Evolutionary conservation across 2,888 invertebrate genomes (phyloP), one percentile per base, ranked within the genome.

Genomic region (Chloromyia formosa): DNA sequence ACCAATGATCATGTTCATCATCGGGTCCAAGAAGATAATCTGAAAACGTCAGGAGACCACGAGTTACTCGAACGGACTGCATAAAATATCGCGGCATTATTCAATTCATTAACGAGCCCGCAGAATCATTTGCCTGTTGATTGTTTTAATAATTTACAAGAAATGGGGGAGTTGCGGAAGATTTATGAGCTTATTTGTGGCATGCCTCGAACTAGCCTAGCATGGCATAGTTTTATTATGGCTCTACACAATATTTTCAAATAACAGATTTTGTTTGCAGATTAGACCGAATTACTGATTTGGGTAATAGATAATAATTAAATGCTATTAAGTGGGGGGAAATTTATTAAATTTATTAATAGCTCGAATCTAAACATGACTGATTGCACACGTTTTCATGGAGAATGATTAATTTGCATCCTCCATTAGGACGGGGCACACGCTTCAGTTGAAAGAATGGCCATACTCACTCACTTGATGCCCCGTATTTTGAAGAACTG

Each of bases 31-130:
- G 23, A 62, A 40, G 23, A 71, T 56, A 40, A 56, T 56, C 58
- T 56, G 40, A 20, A 71, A 20, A 35, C 56, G 42, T 71, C 71
- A 42, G 58, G 42, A 58, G 58, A 18, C 58, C 56, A 22, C 49
- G 49, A 56, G 49, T 56, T 58, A 58, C 16, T 20, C 42, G 42
- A 14, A 16, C 18, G 12, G 40, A 58, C 23, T 62, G 18, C 14
- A 66, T 66, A 56, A 58, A 40, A 58, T 71, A 58, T 71, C 42
- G 53, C 58, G 56, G 42, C 23, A 58, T 58, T 56, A 71, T 71
- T 71, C 71, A 71, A 71, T 71, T 71, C 71, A 71, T 71, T 71
- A 71, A n/a, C 54, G 56, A 42, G 56, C 71, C 56, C 56, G 56
- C 56, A 54, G 71, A 71, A 58, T 40, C 56, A 71, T 71, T 71